Conservation (phyloP, 2,888 invertebrate species). For the Lomographa bimaculata region DNA sequence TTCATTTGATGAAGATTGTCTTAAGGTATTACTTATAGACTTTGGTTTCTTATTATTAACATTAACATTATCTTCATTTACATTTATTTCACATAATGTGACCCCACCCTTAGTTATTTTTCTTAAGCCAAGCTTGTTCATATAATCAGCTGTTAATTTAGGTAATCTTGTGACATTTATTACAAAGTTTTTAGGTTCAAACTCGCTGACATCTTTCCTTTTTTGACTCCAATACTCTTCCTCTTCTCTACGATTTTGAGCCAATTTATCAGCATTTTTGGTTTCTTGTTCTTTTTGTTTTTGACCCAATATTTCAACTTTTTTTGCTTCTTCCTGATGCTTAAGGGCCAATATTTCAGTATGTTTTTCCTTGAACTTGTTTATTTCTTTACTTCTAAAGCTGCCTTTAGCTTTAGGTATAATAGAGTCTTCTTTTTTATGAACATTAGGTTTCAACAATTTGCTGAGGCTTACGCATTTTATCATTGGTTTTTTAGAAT, state of each 20-base stretch:
- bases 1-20: slow-evolving; percentile 7
- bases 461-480: slow-evolving; percentile 71
- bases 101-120: slow-evolving; percentile 48
- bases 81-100: slow-evolving; percentile 46
- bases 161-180: slow-evolving; percentile 55
- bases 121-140: slow-evolving; percentile 48
- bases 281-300: neutral
- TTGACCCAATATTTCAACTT: neutral
- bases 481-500: slow-evolving; percentile 49
- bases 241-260: slow-evolving; percentile 18
- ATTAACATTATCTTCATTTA: slow-evolving; percentile 1
- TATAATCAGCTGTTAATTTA: slow-evolving; percentile 45
- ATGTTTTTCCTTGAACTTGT: slow-evolving; percentile 3
- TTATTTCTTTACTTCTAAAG: too few species aligned
- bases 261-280: slow-evolving; percentile 19
- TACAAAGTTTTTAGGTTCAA: slow-evolving; percentile 57
- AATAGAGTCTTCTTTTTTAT: slow-evolving; percentile 4
- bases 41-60: neutral
- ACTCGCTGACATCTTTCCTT: slow-evolving; percentile 54
- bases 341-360: slow-evolving; percentile 19
- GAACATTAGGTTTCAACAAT: slow-evolving; percentile 60
- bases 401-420: neutral
- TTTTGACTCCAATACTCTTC: slow-evolving; percentile 43
- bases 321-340: slow-evolving; percentile 15
- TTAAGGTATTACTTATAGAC: slow-evolving; percentile 14